phyloP scores from a whole-genome alignment of 2,888 invertebrate species.

The Apodemia duryi region DNA sequence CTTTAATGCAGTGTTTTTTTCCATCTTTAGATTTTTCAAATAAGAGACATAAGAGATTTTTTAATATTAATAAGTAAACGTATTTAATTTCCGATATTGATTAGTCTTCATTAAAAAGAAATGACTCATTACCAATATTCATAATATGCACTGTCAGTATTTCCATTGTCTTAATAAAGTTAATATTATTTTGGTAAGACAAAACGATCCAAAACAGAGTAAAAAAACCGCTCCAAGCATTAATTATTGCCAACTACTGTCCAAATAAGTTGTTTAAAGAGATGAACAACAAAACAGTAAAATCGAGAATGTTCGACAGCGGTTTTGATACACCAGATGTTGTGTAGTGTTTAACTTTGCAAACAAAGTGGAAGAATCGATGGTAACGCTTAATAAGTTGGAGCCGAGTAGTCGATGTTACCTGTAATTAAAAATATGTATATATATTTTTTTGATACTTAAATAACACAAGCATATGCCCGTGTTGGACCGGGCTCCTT shows the following conservation, averaged over 20 bases:
- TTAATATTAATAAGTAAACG: too few species aligned
- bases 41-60: too few species aligned
- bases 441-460: too few species aligned
- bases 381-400: slow-evolving; percentile 79
- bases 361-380: slow-evolving; percentile 15
- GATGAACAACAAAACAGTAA: slow-evolving; percentile 4
- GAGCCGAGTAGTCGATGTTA: slow-evolving; percentile 85
- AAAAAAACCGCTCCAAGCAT: slow-evolving; percentile 1
- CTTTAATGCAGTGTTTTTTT: too few species aligned
- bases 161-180: background rate
- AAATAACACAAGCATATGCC: too few species aligned
- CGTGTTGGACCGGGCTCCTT: too few species aligned
- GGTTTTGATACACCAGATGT: slow-evolving; percentile 1
- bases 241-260: background rate
- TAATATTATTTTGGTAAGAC: background rate
- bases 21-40: too few species aligned
- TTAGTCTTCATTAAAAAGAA: background rate
- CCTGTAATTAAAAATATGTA: slow-evolving; percentile 62
- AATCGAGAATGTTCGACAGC: background rate
- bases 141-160: background rate
- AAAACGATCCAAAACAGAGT: background rate
- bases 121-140: background rate
- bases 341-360: slow-evolving; percentile 6
- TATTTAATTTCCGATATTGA: too few species aligned
- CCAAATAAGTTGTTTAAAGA: background rate